Conservation (phyloP, 2,797 vertebrate genomes). For the Silurus lanzhouensis region DNA sequence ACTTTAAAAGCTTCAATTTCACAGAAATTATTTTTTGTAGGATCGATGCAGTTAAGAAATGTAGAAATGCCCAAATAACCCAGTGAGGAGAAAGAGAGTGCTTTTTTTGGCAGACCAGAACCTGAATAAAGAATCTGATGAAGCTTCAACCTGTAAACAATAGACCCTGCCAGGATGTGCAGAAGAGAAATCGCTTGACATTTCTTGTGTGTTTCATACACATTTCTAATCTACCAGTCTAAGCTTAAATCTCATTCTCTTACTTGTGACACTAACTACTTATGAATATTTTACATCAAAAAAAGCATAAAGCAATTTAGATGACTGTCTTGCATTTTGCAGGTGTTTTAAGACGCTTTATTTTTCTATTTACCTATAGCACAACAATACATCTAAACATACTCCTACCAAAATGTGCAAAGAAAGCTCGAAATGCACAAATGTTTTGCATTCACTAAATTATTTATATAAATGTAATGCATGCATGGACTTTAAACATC, state of each 20-base stretch:
- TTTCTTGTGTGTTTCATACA: neutral
- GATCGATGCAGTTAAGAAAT: neutral
- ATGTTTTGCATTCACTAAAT: neutral
- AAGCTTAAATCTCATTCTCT: neutral
- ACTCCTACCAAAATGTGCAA: neutral
- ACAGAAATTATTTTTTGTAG: neutral
- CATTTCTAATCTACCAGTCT: neutral
- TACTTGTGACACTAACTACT: neutral
- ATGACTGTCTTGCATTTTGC: neutral
- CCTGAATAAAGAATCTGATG: constrained; percentile 22
- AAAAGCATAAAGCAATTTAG: neutral
- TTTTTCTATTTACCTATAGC: neutral
- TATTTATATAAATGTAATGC: neutral
- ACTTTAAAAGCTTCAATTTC: neutral
- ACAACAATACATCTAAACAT: neutral
- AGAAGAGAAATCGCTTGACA: neutral
- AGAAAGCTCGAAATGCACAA: neutral
- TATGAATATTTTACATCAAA: neutral
- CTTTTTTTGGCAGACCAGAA: neutral
- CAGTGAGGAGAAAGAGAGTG: neutral
- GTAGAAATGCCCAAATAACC: neutral
- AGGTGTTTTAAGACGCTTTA: neutral
- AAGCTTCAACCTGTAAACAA: neutral
- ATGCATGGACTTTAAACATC: neutral
- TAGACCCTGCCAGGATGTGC: neutral